Conservation (phyloP, 2,113 vertebrate species). For the Lates calcarifer region DNA sequence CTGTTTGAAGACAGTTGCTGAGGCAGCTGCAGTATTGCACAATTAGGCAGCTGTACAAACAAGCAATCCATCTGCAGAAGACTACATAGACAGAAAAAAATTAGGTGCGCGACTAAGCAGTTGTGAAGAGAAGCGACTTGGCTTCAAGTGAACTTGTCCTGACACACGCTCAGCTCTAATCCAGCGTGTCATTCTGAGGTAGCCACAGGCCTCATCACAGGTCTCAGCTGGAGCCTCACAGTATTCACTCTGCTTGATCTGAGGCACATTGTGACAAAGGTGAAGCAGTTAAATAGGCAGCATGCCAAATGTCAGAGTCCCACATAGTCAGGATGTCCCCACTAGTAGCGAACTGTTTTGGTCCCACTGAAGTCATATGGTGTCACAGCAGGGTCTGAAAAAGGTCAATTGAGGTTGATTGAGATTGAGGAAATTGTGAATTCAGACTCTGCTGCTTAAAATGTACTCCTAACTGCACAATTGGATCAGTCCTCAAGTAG, state of each 20-base stretch:
- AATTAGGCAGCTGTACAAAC: conserved; percentile 63
- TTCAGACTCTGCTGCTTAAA: not conserved
- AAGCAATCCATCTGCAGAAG: conserved; percentile 46
- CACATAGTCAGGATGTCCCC: conserved; percentile 4
- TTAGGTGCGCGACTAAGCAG: conserved; percentile 1
- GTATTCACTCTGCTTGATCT: conserved; percentile 11
- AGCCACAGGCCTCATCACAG: conserved; percentile 1
- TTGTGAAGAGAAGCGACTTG: conserved; percentile 27
- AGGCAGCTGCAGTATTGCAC: conserved; percentile 48
- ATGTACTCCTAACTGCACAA: not conserved
- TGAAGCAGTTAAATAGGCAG: conserved; percentile 30
- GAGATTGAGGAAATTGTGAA: not conserved
- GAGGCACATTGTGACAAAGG: conserved; percentile 40
- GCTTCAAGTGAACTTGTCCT: conserved; percentile 5
- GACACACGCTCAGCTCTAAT: conserved; percentile 18
- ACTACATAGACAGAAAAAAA: not conserved
- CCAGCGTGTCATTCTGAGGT: not conserved
- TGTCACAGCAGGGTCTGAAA: not conserved
- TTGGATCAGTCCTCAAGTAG: not conserved
- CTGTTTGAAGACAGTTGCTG: conserved; percentile 44
- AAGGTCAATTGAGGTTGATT: no score
- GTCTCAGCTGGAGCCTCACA: conserved; percentile 23
- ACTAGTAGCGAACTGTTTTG: not conserved
- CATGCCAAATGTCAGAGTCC: conserved; percentile 32
- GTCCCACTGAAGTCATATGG: not conserved